phyloP scores from a whole-genome alignment of 2,113 vertebrate species.

The Nipponia nippon region DNA sequence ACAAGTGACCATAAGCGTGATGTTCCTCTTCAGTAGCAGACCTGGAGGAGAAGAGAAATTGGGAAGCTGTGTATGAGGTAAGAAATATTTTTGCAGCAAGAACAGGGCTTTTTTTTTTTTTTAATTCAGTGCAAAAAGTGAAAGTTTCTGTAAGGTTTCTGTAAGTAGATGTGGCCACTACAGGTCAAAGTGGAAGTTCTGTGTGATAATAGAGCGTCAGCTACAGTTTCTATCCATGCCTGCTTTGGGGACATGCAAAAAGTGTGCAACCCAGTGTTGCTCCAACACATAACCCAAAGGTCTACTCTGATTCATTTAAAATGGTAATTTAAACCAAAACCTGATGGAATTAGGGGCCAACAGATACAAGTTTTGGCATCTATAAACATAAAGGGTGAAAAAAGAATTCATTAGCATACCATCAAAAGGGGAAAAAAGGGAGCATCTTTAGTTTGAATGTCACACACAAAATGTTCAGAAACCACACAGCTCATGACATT shows the following conservation, averaged over 20 bases:
- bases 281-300: background rate
- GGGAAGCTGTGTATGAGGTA: background rate
- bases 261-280: background rate
- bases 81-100: background rate
- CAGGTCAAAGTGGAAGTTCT: background rate
- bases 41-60: background rate
- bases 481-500: background rate
- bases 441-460: background rate
- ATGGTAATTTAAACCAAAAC: background rate
- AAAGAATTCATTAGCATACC: background rate
- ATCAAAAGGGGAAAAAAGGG: background rate
- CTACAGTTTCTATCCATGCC: background rate
- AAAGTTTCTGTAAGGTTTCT: background rate
- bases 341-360: background rate
- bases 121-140: background rate
- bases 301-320: background rate
- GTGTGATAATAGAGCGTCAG: background rate
- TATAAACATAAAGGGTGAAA: background rate
- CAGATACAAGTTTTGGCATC: background rate
- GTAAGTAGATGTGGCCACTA: background rate
- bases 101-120: background rate
- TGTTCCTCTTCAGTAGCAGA: background rate
- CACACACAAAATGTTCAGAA: background rate
- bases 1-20: background rate
- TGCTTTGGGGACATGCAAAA: background rate